These are phyloP conservation scores for Apotomis capreana DNA, from an alignment of 2,888 invertebrate species.

Conservation along the genomic window DNA sequence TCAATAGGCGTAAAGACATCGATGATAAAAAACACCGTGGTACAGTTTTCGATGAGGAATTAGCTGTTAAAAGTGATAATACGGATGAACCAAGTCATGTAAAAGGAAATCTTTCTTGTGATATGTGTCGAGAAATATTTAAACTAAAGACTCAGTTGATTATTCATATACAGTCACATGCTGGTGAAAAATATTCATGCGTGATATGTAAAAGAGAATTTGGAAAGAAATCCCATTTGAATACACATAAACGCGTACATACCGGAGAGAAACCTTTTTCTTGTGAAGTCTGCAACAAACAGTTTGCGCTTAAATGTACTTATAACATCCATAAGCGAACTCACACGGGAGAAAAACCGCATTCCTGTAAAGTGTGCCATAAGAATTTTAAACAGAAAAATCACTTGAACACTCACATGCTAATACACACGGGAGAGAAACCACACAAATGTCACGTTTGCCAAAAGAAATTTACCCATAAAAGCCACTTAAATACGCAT, in stretches of 20 bases:
- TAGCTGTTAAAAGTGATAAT: too few relatives aligned
- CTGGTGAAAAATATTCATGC: not conserved
- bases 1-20: too few relatives aligned
- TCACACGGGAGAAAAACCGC: not conserved
- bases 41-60: too few relatives aligned
- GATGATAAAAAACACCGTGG: too few relatives aligned
- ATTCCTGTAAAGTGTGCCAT: not conserved
- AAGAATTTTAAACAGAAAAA: not conserved
- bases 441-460: not conserved
- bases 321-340: not conserved
- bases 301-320: slow-evolving; percentile 1
- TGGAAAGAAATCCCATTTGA: not conserved
- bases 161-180: too few relatives aligned
- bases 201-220: not conserved
- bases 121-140: not conserved
- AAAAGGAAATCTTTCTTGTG: not conserved
- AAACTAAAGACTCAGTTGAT: too few relatives aligned
- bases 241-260: slow-evolving; percentile 2
- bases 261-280: slow-evolving; percentile 7
- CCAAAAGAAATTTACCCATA: not conserved
- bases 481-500: not conserved
- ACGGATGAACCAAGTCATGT: too few relatives aligned
- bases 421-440: not conserved
- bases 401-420: not conserved
- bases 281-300: slow-evolving; percentile 7